Conservation (phyloP, 2,113 vertebrate species). For the Neogale vison region DNA sequence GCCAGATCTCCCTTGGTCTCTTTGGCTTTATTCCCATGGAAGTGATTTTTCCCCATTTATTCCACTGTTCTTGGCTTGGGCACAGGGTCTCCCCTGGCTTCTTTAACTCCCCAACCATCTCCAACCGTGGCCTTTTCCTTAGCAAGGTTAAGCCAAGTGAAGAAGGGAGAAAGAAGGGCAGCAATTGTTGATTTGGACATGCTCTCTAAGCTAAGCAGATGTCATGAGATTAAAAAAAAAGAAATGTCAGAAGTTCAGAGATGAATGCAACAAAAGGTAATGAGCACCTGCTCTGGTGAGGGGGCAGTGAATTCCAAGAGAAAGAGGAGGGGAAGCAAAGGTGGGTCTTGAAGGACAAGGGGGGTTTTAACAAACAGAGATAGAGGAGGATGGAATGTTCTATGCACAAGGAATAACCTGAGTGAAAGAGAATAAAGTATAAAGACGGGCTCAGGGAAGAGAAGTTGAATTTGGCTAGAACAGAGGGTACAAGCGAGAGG, state of each 20-base stretch:
- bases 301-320: background rate
- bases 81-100: background rate
- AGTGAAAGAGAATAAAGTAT: background rate
- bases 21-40: background rate
- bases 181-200: background rate
- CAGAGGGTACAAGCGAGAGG: background rate
- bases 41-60: constrained; percentile 6
- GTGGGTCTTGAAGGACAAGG: background rate
- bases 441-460: background rate
- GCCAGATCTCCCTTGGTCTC: background rate
- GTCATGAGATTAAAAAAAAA: background rate
- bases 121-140: background rate
- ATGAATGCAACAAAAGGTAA: constrained; percentile 23
- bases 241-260: background rate
- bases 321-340: constrained; percentile 34
- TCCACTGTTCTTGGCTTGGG: background rate
- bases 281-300: background rate
- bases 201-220: background rate
- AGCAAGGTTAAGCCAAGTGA: background rate
- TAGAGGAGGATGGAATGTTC: background rate
- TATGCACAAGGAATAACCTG: background rate
- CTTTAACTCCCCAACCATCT: background rate
- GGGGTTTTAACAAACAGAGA: constrained; percentile 28
- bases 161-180: background rate
- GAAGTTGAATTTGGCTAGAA: constrained; percentile 19